Percentiles rank a stretch among this genome's conserved stretches.
These are phyloP conservation scores for Dallia pectoralis DNA, from an alignment of 2,797 vertebrate genomes.

Conservation along the genomic window DNA sequence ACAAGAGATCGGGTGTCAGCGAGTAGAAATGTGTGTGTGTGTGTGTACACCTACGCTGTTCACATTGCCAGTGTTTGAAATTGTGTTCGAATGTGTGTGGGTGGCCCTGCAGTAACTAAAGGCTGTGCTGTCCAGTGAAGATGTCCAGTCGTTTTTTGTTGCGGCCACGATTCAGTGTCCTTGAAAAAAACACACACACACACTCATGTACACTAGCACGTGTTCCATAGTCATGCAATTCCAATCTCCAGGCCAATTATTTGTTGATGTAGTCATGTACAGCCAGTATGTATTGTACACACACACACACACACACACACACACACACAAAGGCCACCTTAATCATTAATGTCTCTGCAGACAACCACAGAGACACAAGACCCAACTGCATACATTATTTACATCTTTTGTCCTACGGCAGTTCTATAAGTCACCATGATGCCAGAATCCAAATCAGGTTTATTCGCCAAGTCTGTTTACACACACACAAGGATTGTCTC, in stretches of 20 bases:
- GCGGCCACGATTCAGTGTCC: constrained; percentile 37
- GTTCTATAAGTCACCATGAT: constrained; percentile 37
- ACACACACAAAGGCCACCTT: constrained; percentile 16
- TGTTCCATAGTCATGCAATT: constrained; percentile 5
- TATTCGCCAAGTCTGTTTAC: too few relatives aligned
- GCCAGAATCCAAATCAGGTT: too few relatives aligned
- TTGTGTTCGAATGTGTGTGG: background rate
- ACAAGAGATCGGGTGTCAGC: background rate
- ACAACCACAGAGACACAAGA: constrained; percentile 4
- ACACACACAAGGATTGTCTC: too few relatives aligned
- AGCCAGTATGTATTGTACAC: background rate
- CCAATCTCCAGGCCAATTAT: background rate
- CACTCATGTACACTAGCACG: constrained; percentile 25
- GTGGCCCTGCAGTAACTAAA: constrained; percentile 17
- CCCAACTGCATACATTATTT: constrained; percentile 49
- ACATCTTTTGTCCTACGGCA: constrained; percentile 37
- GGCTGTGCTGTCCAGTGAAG: constrained; percentile 36
- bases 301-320: constrained; percentile 2
- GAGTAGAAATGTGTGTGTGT: background rate
- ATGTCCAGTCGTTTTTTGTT: constrained; percentile 41
- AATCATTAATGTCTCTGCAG: constrained; percentile 10
- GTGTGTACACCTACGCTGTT: background rate
- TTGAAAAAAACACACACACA: constrained; percentile 33
- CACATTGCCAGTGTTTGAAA: too few relatives aligned
- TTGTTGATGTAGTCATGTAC: background rate